These are phyloP conservation scores for Delia radicum DNA, from an alignment of 1,140 invertebrate species.

Conservation along the genomic window DNA sequence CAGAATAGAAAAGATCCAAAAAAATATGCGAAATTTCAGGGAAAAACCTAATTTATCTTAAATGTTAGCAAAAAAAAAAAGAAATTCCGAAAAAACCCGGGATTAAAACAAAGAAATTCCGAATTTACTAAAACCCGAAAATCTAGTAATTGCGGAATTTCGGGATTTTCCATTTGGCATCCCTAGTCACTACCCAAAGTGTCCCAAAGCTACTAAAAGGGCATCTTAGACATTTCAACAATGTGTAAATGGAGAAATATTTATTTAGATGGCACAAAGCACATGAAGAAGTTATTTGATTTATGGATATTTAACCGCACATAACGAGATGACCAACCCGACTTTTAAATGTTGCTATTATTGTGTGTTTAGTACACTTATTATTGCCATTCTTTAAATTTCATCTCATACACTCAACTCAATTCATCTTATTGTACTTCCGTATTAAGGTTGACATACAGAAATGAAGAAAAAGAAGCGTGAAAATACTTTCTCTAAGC, in stretches of 20 bases:
- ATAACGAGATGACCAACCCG: slow-evolving; percentile 22
- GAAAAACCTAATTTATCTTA: no score
- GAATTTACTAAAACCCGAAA: no score
- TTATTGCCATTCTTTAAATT: slow-evolving; percentile 26
- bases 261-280: background rate
- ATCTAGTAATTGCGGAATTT: no score
- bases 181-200: background rate
- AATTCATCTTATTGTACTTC: no score
- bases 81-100: no score
- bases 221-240: background rate
- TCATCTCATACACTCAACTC: background rate
- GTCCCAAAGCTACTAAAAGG: background rate
- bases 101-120: no score
- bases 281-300: slow-evolving; percentile 27
- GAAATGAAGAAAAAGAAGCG: background rate
- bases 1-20: no score
- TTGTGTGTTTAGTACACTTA: slow-evolving; percentile 24
- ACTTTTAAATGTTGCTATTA: slow-evolving; percentile 14
- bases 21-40: no score
- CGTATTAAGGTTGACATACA: slow-evolving; percentile 3
- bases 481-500: slow-evolving; percentile 9
- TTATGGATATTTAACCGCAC: slow-evolving; percentile 29
- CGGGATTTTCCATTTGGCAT: no score
- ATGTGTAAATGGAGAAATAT: background rate
- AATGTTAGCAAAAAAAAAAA: no score